Base-by-base conservation (phyloP, 2,888 invertebrate species). In the Pycnomerus fuliginosus region DNA sequence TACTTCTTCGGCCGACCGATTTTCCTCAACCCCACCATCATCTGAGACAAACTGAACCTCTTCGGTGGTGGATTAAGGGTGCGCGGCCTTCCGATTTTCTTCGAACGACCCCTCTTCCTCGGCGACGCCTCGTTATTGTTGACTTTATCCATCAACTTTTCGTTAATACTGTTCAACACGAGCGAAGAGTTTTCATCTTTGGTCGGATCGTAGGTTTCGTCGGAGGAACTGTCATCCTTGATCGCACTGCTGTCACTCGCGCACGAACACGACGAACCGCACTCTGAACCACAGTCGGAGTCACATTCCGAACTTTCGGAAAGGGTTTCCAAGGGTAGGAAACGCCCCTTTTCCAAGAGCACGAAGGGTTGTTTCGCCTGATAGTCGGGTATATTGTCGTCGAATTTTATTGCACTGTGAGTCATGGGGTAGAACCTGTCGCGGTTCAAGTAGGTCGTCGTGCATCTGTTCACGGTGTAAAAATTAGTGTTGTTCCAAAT, bases 341-440 rank as follows among this genome's bases (percentile, higher is more conserved):
- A 14, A 15, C 16, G 2, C 5, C 4, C 10, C 11, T 20, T 25
- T n/a, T 36, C 17, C 15, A 30, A 14, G 2, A 36, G 3, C n/a
- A 42, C 23, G 3, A 35, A 17, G 3, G 25, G 17, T 29, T 16
- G 11, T 7, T 20, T n/a, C n/a, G n/a, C n/a, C n/a, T n/a, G n/a
- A n/a, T n/a, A n/a, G n/a, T n/a, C n/a, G n/a, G n/a, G n/a, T n/a
- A n/a, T n/a, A n/a, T n/a, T 16, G 10, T 30, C 22, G 20, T 57
- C 53, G 16, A 67, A 51, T 16, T 52, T 55, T 25, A 72, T 72
- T 0, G 72, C 69, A 16, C 53, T 51, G 16, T 58, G 45, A 7
- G 61, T 66, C 67, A 71, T 61, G 1, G 72, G 71, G 49, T 64
- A 71, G 51, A 71, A 70, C n/a, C 69, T 44, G 11, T 71, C 66